Percentiles rank a stretch among this genome's conserved stretches.
These are phyloP conservation scores for Tetranychus urticae DNA, from an alignment of 1,140 invertebrate genomes.

Conservation along the genomic window DNA sequence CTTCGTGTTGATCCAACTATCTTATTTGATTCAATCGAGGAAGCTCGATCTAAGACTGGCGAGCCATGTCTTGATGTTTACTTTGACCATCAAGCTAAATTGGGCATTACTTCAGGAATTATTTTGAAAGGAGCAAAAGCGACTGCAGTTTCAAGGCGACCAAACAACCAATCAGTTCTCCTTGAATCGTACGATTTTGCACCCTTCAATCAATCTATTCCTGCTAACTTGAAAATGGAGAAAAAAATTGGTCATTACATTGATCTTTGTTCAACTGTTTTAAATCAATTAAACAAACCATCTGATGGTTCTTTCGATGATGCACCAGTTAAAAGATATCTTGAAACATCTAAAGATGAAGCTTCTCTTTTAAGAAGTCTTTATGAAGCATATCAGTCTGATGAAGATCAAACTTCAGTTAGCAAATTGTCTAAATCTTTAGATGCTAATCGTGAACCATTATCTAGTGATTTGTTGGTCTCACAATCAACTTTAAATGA, in stretches of 20 bases:
- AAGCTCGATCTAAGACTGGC: too few relatives aligned
- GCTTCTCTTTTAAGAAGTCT: background rate
- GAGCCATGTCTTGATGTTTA: slow-evolving; percentile 16
- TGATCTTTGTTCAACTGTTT: background rate
- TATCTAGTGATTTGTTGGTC: background rate
- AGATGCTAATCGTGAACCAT: background rate
- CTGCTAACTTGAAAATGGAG: background rate
- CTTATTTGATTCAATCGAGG: background rate
- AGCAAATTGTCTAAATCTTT: background rate
- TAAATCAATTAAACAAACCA: background rate
- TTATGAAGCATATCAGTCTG: background rate
- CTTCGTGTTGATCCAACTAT: slow-evolving; percentile 21
- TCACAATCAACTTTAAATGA: background rate
- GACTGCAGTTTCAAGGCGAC: slow-evolving; percentile 52
- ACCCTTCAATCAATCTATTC: slow-evolving; percentile 21
- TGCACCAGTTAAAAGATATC: background rate
- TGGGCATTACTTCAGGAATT: slow-evolving; percentile 19
- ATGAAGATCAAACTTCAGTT: background rate
- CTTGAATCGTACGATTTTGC: slow-evolving; percentile 58
- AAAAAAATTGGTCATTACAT: slow-evolving; percentile 6
- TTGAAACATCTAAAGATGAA: background rate
- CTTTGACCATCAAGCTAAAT: slow-evolving; percentile 1
- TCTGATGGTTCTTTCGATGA: background rate
- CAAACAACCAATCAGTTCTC: slow-evolving; percentile 39
- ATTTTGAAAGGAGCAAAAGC: slow-evolving; percentile 29